Conservation (phyloP, 2,888 invertebrate species). For the Parnassius orleans region DNA sequence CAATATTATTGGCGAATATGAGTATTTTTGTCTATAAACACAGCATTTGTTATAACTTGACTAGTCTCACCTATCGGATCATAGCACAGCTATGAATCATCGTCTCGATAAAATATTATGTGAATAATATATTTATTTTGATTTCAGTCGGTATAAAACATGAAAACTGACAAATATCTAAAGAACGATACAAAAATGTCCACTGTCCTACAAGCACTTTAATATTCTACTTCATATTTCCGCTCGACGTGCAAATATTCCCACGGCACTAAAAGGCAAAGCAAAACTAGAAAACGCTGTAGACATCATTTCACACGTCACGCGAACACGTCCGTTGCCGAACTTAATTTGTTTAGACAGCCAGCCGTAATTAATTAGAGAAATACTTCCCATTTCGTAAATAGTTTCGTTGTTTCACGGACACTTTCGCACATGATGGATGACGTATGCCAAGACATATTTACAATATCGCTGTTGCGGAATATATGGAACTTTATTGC, state of each 20-base stretch:
- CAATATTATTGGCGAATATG: too few relatives aligned
- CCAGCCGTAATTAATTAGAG: constrained; percentile 47
- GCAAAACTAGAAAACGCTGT: neutral
- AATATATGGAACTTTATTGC: constrained; percentile 4
- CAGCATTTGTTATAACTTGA: too few relatives aligned
- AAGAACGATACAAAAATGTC: constrained; percentile 2
- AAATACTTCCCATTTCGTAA: constrained; percentile 49
- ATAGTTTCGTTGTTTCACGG: constrained; percentile 49
- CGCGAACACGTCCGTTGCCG: constrained; percentile 38
- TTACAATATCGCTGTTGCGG: neutral
- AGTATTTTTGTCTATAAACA: too few relatives aligned
- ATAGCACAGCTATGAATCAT: too few relatives aligned
- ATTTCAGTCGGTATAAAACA: neutral
- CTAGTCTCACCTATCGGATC: too few relatives aligned
- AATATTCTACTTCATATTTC: constrained; percentile 2
- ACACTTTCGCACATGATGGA: constrained; percentile 60
- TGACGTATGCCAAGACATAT: constrained; percentile 32
- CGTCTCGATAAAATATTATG: too few relatives aligned
- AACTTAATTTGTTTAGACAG: constrained; percentile 52
- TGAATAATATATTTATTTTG: too few relatives aligned
- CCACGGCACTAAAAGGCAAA: constrained; percentile 9
- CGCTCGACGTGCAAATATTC: constrained; percentile 7
- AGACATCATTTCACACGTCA: constrained; percentile 17
- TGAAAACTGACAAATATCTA: neutral
- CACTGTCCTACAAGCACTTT: neutral